Evolutionary conservation across 2,797 vertebrate genomes (phyloP).

Genomic region (Mormyrops boulengeri): DNA sequence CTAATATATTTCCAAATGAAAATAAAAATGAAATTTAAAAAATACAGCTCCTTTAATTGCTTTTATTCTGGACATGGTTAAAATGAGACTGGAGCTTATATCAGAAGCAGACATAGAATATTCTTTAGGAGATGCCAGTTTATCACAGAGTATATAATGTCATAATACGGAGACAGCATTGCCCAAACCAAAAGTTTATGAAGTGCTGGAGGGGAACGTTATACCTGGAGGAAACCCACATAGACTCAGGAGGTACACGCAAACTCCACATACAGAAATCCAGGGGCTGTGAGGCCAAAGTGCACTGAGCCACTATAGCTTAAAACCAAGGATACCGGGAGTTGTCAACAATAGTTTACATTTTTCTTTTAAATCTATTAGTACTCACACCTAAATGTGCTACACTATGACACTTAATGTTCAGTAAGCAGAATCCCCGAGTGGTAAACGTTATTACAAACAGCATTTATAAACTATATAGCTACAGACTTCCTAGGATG

Average conservation of each 20-base stretch:
- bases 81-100: not conserved
- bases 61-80: not conserved
- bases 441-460: not conserved
- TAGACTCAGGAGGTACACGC: not conserved
- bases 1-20: not conserved
- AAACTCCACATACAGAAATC: not conserved
- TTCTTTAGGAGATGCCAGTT: not conserved
- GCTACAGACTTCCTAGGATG: not conserved
- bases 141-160: not conserved
- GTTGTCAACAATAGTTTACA: not conserved
- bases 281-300: not conserved
- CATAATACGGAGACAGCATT: not conserved
- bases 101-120: not conserved
- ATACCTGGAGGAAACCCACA: not conserved
- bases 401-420: not conserved
- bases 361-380: not conserved
- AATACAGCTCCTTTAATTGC: not conserved
- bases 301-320: not conserved
- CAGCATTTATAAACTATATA: not conserved
- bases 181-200: not conserved
- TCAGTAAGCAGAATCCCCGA: not conserved
- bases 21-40: not conserved
- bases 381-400: not conserved
- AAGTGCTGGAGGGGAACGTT: not conserved
- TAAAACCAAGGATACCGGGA: not conserved